Evolutionary conservation across 2,888 invertebrate genomes (phyloP), one percentile per base, ranked within the genome.

Genomic region (Dyspetes luteomarginatus): DNA sequence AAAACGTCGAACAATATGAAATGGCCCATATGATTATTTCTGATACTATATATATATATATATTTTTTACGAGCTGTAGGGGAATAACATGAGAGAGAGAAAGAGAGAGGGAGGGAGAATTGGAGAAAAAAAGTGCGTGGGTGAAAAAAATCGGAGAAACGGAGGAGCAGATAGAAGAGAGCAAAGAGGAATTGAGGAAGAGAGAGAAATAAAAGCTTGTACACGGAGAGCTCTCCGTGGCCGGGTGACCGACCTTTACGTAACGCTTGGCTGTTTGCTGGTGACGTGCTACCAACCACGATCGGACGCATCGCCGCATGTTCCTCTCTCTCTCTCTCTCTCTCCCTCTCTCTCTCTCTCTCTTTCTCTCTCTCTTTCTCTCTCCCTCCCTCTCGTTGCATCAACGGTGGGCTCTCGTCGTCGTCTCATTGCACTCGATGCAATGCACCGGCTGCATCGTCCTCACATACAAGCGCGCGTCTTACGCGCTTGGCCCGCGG

Each of bases 171-270:
- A 48, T 60, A 45, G 19, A 19, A 56, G 48, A 71, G 65, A 60
- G 50, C 60, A 26, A 69, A 58, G 19, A 43, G 24, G 43, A 36
- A 60, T 60, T 22, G 41, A 55, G 71, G 72, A 52, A 75, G 81
- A 48, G 81, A 81, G 78, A 79, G 83, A 81, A 82, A 78, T 78
- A 81, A 78, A 84, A 78, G 82, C 84, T 81, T 68, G 56, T 83
- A 73, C 82, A 78, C 82, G 73, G 81, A 82, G 81, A 80, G 64
- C 86, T 81, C 83, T 85, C 84, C 87, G 87, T 88, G 88, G 89
- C 88, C 90, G 91, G 91, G 91, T 91, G 91, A 91, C 91, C 91
- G 91, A 91, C 91, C 91, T 91, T 91, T 91, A 91, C 91, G 91
- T 91, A 91, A 91, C 90, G 87, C 86, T 85, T 83, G 85, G 86